Conservation (phyloP, 2,888 invertebrate genomes). For the Aspidiotus rigidus region DNA sequence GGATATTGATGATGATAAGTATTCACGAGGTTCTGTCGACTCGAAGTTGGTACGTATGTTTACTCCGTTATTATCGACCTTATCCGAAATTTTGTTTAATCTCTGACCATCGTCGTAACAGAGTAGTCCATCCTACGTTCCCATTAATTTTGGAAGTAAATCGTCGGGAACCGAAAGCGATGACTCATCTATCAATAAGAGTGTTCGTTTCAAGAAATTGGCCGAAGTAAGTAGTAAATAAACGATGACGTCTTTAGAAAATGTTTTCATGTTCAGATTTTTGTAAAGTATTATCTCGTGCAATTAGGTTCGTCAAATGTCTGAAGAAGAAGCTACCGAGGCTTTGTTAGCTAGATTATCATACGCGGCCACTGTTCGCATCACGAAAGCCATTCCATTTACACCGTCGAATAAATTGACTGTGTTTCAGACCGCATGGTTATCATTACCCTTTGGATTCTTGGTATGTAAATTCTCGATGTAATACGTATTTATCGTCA, state of each 20-base stretch:
- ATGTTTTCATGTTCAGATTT: too few species aligned
- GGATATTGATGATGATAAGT: constrained; percentile 29
- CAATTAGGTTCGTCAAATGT: constrained; percentile 68
- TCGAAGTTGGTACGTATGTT: constrained; percentile 25
- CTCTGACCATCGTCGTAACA: constrained; percentile 42
- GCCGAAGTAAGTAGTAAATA: constrained; percentile 50
- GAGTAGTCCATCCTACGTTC: constrained; percentile 87
- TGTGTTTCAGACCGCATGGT: constrained; percentile 61
- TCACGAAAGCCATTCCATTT: constrained; percentile 53
- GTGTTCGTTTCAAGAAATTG: constrained; percentile 84
- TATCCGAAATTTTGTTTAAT: not conserved
- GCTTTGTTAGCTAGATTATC: constrained; percentile 85
- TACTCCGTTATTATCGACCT: not conserved
- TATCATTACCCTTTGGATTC: constrained; percentile 75
- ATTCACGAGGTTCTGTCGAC: constrained; percentile 16
- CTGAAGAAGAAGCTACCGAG: constrained; percentile 81
- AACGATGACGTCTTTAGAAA: too few species aligned
- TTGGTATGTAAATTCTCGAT: constrained; percentile 52
- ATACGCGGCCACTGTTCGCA: constrained; percentile 83
- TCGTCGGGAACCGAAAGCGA: constrained; percentile 70
- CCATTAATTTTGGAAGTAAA: constrained; percentile 65
- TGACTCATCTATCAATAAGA: constrained; percentile 66
- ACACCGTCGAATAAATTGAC: constrained; percentile 55
- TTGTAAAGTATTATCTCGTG: not conserved
- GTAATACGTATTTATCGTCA: constrained; percentile 3